Conservation (phyloP, 2,888 invertebrate species). For the Eristalis arbustorum region DNA sequence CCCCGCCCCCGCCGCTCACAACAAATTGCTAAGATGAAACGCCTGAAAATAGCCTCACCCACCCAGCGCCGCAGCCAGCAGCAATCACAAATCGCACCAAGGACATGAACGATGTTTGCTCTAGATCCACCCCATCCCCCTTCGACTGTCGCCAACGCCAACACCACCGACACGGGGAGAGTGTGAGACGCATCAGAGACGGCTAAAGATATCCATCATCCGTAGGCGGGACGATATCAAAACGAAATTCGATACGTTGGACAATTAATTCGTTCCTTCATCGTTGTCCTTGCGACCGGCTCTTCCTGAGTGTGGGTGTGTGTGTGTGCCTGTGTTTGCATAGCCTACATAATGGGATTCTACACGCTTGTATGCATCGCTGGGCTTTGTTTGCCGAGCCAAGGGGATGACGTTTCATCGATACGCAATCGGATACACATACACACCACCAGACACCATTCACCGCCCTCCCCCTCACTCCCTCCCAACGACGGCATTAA, state of each 20-base stretch:
- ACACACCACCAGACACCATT: not conserved
- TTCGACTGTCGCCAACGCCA: not conserved
- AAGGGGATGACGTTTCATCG: slow-evolving; percentile 5
- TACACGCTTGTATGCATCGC: slow-evolving; percentile 23
- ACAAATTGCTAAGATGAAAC: slow-evolving; percentile 51
- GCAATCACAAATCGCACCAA: slow-evolving; percentile 43
- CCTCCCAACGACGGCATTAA: slow-evolving; percentile 2
- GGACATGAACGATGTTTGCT: slow-evolving; percentile 17
- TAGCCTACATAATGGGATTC: slow-evolving; percentile 29
- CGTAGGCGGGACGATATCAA: slow-evolving; percentile 48
- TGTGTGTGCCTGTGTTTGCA: slow-evolving; percentile 6
- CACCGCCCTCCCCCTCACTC: not conserved
- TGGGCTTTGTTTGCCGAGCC: slow-evolving; percentile 10
- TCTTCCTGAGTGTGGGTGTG: slow-evolving; percentile 22
- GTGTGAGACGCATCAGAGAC: slow-evolving; percentile 5
- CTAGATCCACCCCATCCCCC: slow-evolving; percentile 7
- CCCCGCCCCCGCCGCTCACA: not conserved
- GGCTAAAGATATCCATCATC: slow-evolving; percentile 57
- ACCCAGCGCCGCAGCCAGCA: slow-evolving; percentile 5
- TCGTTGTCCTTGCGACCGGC: slow-evolving; percentile 4
- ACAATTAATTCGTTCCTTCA: slow-evolving; percentile 52
- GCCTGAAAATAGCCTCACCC: slow-evolving; percentile 1
- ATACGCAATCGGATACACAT: slow-evolving; percentile 6
- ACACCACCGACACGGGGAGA: not conserved
- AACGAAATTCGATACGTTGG: slow-evolving; percentile 51